A percentile compares a stretch with the other conserved stretches of the same genome.
These are phyloP conservation scores for Galleria mellonella DNA, from an alignment of 1,140 invertebrate species.

Conservation along the genomic window DNA sequence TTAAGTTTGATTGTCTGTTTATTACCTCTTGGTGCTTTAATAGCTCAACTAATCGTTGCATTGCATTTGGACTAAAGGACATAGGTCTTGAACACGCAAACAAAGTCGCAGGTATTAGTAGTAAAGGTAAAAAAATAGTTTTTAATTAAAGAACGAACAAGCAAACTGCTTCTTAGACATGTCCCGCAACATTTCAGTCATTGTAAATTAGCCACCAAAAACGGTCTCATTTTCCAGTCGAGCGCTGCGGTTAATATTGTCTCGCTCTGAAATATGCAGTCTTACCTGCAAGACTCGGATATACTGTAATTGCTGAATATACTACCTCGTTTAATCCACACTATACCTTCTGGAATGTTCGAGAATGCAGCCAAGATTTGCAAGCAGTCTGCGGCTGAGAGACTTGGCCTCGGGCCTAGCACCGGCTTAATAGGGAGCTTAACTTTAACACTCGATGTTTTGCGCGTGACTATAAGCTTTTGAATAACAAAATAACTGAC, in stretches of 20 bases:
- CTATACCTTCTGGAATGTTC: conserved; percentile 68
- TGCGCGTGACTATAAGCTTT: conserved; percentile 3
- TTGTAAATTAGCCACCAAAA: conserved; percentile 69
- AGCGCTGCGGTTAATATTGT: conserved; percentile 66
- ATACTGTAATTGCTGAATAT: conserved; percentile 66
- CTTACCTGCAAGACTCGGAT: conserved; percentile 56
- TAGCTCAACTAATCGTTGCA: too few relatives aligned
- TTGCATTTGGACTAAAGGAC: too few relatives aligned
- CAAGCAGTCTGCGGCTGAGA: conserved; percentile 51
- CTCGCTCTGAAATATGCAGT: conserved; percentile 63
- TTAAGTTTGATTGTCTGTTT: too few relatives aligned
- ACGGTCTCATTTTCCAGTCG: conserved; percentile 64
- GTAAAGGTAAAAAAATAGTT: too few relatives aligned
- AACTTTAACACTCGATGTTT: conserved; percentile 15
- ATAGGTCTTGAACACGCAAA: too few relatives aligned
- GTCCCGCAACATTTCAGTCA: conserved; percentile 50
- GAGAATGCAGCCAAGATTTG: conserved; percentile 69
- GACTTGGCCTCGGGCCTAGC: conserved; percentile 62
- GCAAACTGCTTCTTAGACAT: conserved; percentile 31
- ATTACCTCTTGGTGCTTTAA: too few relatives aligned
- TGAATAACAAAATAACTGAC: conserved; percentile 16
- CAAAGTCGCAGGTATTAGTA: too few relatives aligned
- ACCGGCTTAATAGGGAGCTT: conserved; percentile 48
- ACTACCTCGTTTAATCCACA: conserved; percentile 64
- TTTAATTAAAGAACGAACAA: too few relatives aligned